Evolutionary conservation across 1,140 invertebrate genomes (phyloP).

Genomic region (Lethocerus indicus): DNA sequence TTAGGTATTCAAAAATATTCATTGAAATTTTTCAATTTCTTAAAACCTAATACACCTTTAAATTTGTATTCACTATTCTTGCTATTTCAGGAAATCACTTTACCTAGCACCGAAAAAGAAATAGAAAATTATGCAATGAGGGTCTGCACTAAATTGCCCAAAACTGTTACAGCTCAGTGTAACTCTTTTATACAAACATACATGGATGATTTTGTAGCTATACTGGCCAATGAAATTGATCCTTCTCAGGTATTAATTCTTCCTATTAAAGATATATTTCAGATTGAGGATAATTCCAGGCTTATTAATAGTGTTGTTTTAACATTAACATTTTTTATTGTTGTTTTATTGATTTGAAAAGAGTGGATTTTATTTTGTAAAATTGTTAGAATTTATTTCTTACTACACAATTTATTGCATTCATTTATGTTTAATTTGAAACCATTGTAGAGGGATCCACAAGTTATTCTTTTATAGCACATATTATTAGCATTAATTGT

Average conservation of each 20-base stretch:
- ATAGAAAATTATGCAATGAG: constrained; percentile 43
- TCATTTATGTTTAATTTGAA: too few relatives aligned
- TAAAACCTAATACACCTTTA: background rate
- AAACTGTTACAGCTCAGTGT: constrained; percentile 44
- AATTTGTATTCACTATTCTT: background rate
- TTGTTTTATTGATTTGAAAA: too few relatives aligned
- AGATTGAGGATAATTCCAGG: constrained; percentile 21
- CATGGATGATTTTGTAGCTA: constrained; percentile 52
- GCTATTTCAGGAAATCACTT: constrained; percentile 37
- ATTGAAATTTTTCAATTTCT: background rate
- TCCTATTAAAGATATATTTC: constrained; percentile 26
- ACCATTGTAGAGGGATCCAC: too few relatives aligned
- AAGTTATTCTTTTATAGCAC: too few relatives aligned
- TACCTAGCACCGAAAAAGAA: constrained; percentile 42
- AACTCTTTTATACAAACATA: constrained; percentile 56
- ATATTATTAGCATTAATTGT: too few relatives aligned
- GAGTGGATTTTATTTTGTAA: too few relatives aligned
- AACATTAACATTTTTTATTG: too few relatives aligned
- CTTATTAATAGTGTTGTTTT: background rate
- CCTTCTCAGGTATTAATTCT: constrained; percentile 38
- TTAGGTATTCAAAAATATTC: too few relatives aligned
- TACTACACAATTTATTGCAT: too few relatives aligned
- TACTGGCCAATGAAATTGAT: constrained; percentile 66
- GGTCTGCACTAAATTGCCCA: constrained; percentile 48
- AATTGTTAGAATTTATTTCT: too few relatives aligned